These are phyloP conservation scores for Coreius guichenoti DNA, from an alignment of 2,797 vertebrate species.

Conservation along the genomic window DNA sequence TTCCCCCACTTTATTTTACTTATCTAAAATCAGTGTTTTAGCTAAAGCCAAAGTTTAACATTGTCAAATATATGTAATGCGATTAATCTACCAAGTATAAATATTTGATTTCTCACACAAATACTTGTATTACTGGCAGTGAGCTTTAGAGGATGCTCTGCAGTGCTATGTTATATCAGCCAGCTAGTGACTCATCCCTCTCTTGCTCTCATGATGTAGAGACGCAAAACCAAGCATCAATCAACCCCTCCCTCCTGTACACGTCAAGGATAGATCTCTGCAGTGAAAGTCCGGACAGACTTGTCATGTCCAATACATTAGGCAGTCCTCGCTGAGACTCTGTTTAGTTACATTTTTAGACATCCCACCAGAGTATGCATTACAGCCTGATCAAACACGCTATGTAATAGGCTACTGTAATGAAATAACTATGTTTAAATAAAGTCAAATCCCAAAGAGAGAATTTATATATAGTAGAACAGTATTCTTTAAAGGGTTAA, in stretches of 20 bases:
- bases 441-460: background rate
- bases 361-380: conserved; percentile 3
- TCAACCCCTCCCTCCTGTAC: conserved; percentile 62
- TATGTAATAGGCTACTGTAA: background rate
- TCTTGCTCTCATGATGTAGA: conserved; percentile 63
- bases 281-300: conserved; percentile 54
- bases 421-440: background rate
- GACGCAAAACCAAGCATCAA: conserved; percentile 68
- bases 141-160: conserved; percentile 45
- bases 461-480: background rate
- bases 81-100: background rate
- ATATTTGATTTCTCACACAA: background rate
- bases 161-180: conserved; percentile 67
- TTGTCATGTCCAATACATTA: conserved; percentile 43
- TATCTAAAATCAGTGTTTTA: background rate
- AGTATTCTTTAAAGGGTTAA: background rate
- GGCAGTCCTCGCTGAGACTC: conserved; percentile 27
- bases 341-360: conserved; percentile 29
- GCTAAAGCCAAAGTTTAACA: background rate
- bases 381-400: background rate
- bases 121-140: conserved; percentile 10
- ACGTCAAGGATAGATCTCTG: conserved; percentile 61
- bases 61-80: background rate
- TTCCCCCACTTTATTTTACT: background rate
- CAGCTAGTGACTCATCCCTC: conserved; percentile 69